phyloP scores from a whole-genome alignment of 2,888 invertebrate genomes.

The Microplitis deprimator region DNA sequence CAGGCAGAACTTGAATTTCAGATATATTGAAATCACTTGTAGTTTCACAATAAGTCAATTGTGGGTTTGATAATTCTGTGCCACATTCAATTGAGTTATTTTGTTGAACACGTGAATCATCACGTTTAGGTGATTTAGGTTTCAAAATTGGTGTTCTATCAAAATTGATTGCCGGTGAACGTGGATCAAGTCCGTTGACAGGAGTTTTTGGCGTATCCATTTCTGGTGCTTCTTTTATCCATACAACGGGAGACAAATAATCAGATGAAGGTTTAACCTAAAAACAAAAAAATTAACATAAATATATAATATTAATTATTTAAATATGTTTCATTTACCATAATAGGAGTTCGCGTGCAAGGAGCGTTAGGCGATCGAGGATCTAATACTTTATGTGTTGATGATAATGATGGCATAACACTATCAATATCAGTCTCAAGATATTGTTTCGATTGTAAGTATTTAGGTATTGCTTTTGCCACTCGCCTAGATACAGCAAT shows the following conservation, averaged over 20 bases:
- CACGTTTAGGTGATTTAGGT: slow-evolving; percentile 51
- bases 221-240: slow-evolving; percentile 18
- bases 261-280: slow-evolving; percentile 39
- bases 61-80: slow-evolving; percentile 18
- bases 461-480: slow-evolving; percentile 59
- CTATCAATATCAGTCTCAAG: slow-evolving; percentile 65
- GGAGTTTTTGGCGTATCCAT: slow-evolving; percentile 38
- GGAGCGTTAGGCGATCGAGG: slow-evolving; percentile 50
- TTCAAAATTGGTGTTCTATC: slow-evolving; percentile 64
- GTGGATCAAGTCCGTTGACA: slow-evolving; percentile 55
- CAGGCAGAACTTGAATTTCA: slow-evolving; percentile 59
- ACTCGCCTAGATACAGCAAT: slow-evolving; percentile 40
- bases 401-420: slow-evolving; percentile 50
- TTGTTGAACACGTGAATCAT: slow-evolving; percentile 45
- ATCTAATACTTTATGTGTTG: slow-evolving; percentile 47
- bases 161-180: slow-evolving; percentile 65
- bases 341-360: slow-evolving; percentile 51
- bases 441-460: slow-evolving; percentile 59
- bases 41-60: slow-evolving; percentile 59
- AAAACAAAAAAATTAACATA: slow-evolving; percentile 18
- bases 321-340: slow-evolving; percentile 50
- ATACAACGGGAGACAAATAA: slow-evolving; percentile 42
- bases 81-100: slow-evolving; percentile 36
- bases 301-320: no score
- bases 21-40: slow-evolving; percentile 50